phyloP scores from a whole-genome alignment of 2,113 vertebrate species.

The Nothocercus nigrocapillus region DNA sequence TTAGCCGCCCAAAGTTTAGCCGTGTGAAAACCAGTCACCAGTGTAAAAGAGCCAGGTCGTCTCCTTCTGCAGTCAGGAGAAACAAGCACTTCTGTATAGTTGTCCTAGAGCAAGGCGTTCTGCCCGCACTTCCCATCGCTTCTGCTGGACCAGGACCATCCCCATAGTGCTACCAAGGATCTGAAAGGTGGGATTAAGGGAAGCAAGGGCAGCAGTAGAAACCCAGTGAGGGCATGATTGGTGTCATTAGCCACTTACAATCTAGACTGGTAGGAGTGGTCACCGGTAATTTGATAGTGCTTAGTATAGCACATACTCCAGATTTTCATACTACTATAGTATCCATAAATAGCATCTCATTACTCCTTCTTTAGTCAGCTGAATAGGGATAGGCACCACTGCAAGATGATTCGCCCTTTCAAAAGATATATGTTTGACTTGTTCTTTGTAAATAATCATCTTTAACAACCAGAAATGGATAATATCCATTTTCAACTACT shows the following conservation, averaged over 20 bases:
- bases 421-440: not conserved
- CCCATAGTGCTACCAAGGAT: not conserved
- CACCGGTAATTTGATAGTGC: not conserved
- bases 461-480: not conserved
- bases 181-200: not conserved
- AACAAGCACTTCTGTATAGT: not conserved
- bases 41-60: not conserved
- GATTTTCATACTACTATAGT: not conserved
- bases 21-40: not conserved
- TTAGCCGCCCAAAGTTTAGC: not conserved
- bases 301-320: not conserved
- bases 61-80: not conserved
- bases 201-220: not conserved
- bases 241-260: not conserved
- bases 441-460: not conserved
- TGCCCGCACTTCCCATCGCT: not conserved
- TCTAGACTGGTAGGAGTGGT: not conserved
- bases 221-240: accelerated
- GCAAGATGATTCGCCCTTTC: not conserved
- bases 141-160: not conserved
- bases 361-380: not conserved
- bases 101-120: not conserved
- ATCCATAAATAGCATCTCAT: not conserved
- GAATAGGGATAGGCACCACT: not conserved
- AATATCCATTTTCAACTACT: not conserved